phyloP scores from a whole-genome alignment of 2,113 vertebrate species.

The Sapajus apella region DNA sequence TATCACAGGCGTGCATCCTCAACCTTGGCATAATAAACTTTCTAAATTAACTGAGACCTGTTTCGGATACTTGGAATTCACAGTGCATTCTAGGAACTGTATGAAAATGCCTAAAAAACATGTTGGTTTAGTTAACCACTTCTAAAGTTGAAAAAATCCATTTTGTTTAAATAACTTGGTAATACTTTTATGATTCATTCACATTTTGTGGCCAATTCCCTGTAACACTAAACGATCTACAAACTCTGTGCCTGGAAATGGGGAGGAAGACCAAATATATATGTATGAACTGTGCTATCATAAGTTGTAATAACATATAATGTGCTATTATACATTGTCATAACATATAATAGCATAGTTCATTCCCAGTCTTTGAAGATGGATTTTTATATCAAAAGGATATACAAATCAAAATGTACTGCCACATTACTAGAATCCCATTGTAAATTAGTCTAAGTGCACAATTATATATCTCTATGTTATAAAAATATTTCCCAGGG shows the following conservation, averaged over 20 bases:
- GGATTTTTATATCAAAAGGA: neutral
- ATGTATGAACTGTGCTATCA: too few species aligned
- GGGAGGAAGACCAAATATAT: too few species aligned
- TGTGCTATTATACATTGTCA: too few species aligned
- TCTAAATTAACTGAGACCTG: too few species aligned
- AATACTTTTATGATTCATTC: neutral
- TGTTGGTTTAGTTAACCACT: neutral
- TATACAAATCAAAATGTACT: neutral
- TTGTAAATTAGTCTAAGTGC: neutral
- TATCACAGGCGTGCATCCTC: too few species aligned
- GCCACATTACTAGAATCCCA: neutral
- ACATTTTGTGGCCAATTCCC: neutral
- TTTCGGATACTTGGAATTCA: neutral
- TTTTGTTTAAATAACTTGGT: neutral
- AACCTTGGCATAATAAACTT: too few species aligned
- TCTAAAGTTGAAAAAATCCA: neutral
- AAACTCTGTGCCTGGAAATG: neutral
- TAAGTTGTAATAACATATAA: too few species aligned
- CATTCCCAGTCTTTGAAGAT: neutral
- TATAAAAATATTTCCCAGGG: neutral
- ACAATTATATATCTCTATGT: too few species aligned
- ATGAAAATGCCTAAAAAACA: neutral
- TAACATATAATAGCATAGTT: neutral
- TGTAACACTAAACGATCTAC: neutral
- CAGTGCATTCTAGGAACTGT: neutral